Evolutionary conservation across 2,113 vertebrate genomes (phyloP).

Genomic region (Ascaphus truei): DNA sequence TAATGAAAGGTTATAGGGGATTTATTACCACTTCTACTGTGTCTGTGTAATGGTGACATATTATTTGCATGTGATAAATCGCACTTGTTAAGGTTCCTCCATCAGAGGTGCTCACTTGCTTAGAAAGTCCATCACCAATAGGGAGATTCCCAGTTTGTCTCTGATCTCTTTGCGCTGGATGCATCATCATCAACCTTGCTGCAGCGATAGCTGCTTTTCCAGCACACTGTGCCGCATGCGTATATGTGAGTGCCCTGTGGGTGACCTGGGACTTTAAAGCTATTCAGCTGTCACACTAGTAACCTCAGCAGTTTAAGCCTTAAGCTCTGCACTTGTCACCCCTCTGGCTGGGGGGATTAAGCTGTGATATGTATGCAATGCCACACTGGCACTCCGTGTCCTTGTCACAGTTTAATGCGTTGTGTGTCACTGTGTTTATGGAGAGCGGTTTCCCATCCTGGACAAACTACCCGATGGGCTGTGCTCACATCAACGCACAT

Average conservation of each 20-base stretch:
- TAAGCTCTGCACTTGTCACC: conserved; percentile 16
- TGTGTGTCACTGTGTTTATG: too few species aligned
- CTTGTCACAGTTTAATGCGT: neutral
- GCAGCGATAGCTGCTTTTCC: neutral
- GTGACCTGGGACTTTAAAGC: conserved; percentile 5
- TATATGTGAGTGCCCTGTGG: neutral
- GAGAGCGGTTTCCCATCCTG: too few species aligned
- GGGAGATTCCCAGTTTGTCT: neutral
- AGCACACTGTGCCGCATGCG: neutral
- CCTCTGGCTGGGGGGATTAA: conserved; percentile 1
- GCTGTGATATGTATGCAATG: conserved; percentile 7
- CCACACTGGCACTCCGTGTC: neutral
- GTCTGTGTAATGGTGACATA: too few species aligned
- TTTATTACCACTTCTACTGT: too few species aligned
- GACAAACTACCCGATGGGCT: too few species aligned
- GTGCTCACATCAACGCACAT: too few species aligned
- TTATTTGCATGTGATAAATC: too few species aligned
- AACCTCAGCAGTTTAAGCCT: conserved; percentile 17
- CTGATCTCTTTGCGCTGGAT: neutral
- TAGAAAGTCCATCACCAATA: too few species aligned
- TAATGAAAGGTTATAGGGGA: too few species aligned
- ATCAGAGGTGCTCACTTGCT: too few species aligned
- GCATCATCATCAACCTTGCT: neutral
- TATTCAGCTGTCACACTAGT: neutral
- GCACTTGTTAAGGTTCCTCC: too few species aligned